phyloP scores from a whole-genome alignment of 2,888 invertebrate species.

The Bursaphelenchus okinawaensis region DNA sequence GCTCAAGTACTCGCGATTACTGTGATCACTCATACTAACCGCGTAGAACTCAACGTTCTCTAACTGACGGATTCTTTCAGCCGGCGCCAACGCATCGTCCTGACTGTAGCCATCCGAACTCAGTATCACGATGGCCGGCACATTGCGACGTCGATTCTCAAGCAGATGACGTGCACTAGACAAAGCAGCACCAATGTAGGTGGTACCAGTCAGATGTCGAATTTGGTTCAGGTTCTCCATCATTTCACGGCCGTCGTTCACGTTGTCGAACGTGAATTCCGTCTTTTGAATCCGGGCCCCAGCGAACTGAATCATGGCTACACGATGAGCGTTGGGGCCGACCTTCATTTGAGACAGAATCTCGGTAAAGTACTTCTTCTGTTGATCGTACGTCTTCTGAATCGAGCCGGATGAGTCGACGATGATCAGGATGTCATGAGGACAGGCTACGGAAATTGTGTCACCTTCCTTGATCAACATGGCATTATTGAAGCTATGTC shows the following conservation, averaged over 20 bases:
- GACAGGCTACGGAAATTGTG: slow-evolving; percentile 29
- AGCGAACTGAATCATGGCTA: slow-evolving; percentile 54
- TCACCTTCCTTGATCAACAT: no score
- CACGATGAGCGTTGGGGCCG: slow-evolving; percentile 34
- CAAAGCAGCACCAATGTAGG: slow-evolving; percentile 54
- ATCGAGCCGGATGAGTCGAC: slow-evolving; percentile 54
- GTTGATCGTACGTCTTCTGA: slow-evolving; percentile 44
- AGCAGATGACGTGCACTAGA: slow-evolving; percentile 38
- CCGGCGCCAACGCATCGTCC: slow-evolving; percentile 33
- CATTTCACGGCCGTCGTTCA: slow-evolving; percentile 34
- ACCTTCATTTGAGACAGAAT: slow-evolving; percentile 26
- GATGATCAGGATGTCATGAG: slow-evolving; percentile 49
- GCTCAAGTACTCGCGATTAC: slow-evolving; percentile 26
- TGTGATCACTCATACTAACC: slow-evolving; percentile 42
- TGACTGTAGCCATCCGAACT: slow-evolving; percentile 50
- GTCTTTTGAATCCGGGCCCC: slow-evolving; percentile 52
- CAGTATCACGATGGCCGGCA: slow-evolving; percentile 46
- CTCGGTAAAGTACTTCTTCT: slow-evolving; percentile 31
- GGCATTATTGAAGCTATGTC: no score
- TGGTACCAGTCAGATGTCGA: slow-evolving; percentile 48
- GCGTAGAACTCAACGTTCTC: slow-evolving; percentile 47
- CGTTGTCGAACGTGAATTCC: slow-evolving; percentile 45
- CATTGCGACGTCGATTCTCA: slow-evolving; percentile 38
- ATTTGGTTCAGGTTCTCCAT: slow-evolving; percentile 45
- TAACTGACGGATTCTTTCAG: slow-evolving; percentile 38